Evolutionary conservation across 2,797 vertebrate species (phyloP), one percentile per base, ranked within the genome.

Genomic region (Halcyon badia): DNA sequence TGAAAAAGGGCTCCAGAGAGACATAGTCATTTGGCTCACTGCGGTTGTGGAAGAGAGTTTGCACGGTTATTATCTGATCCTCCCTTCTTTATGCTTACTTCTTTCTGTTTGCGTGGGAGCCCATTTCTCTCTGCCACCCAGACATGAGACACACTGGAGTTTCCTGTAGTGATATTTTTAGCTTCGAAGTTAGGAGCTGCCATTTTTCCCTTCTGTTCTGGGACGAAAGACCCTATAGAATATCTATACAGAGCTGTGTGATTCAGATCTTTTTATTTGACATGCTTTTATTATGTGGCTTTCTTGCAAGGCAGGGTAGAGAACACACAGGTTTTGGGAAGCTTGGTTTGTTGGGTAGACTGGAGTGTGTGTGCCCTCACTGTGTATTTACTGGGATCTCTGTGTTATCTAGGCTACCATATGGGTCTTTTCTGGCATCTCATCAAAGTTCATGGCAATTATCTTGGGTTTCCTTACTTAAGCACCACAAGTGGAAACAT

Each of bases 211-310:
- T 80, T 71, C 22, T 35, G 44, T 24, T 91, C 39, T 28, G 18
- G 17, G 18, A 87, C 30, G 70, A 41, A 88, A 70, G 18, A 16
- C 16, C n/a, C 9, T 46, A 1, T 44, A 24, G 51, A 85, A 49
- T 7, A 3, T 39, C 68, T 25, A 9, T 5, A 10, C 16, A 48
- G 78, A 60, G 6, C 35, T 60, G 10, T 70, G 30, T 14, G 22
- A 52, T 77, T 89, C 33, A 51, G 35, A 64, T 41, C 22, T 68
- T 54, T 80, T 62, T 64, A 30, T 70, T 44, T 4, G 2, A 44
- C 19, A 8, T 3, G 0, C 52, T 90, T 56, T 3, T 2, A 10
- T 28, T 58, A 0, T 3, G 8, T 18, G 54, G 14, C 21, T 49
- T 2, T 31, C 11, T 52, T 57, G 21, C 31, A 49, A n/a, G 69